phyloP scores from a whole-genome alignment of 2,888 invertebrate species.

The Agrenia bidenticulata region DNA sequence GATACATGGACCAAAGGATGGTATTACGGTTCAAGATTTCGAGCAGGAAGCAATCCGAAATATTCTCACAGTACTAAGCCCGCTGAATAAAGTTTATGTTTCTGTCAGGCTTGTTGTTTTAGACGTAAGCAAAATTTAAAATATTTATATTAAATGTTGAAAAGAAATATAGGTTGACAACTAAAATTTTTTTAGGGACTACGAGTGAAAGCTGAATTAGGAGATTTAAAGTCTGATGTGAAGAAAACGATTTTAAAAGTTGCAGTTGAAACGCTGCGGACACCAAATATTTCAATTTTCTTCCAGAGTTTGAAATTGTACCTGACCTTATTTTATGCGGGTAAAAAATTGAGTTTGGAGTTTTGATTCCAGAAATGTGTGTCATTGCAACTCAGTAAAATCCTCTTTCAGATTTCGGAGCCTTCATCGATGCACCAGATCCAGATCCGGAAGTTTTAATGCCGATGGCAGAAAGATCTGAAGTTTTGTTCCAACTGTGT shows the following conservation, averaged over 20 bases:
- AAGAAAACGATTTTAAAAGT: slow-evolving; percentile 68
- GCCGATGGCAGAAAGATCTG: slow-evolving; percentile 75
- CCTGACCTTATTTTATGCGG: slow-evolving; percentile 75
- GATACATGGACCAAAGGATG: slow-evolving; percentile 48
- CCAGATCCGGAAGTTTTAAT: slow-evolving; percentile 73
- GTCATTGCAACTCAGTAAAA: too few species aligned
- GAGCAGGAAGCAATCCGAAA: slow-evolving; percentile 51
- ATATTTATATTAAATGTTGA: not conserved
- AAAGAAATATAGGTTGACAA: slow-evolving; percentile 4
- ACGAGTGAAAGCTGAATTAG: slow-evolving; percentile 35
- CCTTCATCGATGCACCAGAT: slow-evolving; percentile 39
- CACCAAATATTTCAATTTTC: slow-evolving; percentile 68
- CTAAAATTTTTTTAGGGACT: slow-evolving; percentile 37
- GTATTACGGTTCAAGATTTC: slow-evolving; percentile 39
- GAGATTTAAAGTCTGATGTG: slow-evolving; percentile 61
- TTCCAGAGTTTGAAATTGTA: slow-evolving; percentile 73
- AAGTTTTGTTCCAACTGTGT: slow-evolving; percentile 73
- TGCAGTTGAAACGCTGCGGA: slow-evolving; percentile 68
- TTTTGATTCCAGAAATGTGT: too few species aligned
- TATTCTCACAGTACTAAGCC: slow-evolving; percentile 50
- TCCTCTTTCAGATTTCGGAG: slow-evolving; percentile 54
- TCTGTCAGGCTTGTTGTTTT: slow-evolving; percentile 48
- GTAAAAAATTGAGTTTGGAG: too few species aligned
- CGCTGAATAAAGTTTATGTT: slow-evolving; percentile 49
- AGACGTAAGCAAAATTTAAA: slow-evolving; percentile 34